phyloP scores from a whole-genome alignment of 2,888 invertebrate species.

The Linnaemya tessellans region DNA sequence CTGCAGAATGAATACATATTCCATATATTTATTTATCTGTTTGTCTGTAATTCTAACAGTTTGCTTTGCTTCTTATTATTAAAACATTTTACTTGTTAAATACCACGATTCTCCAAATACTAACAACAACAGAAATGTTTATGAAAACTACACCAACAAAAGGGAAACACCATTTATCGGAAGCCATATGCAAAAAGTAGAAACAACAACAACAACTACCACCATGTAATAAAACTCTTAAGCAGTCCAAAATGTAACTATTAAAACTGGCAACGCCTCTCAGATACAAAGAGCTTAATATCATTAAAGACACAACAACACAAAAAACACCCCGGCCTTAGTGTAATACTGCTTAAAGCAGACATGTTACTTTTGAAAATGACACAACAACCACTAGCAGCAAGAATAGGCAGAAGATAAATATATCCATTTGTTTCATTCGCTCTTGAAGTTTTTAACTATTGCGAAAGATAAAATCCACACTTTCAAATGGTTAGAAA shows the following conservation, averaged over 20 bases:
- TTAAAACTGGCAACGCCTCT: constrained; percentile 69
- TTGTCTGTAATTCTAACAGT: neutral
- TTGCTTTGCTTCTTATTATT: constrained; percentile 19
- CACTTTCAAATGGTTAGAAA: constrained; percentile 49
- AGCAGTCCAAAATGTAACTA: constrained; percentile 66
- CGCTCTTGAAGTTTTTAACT: neutral
- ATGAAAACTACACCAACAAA: constrained; percentile 20
- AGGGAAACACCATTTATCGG: constrained; percentile 62
- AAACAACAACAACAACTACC: constrained; percentile 47
- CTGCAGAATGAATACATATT: neutral
- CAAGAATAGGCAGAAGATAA: neutral
- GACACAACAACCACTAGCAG: neutral
- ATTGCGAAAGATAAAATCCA: constrained; percentile 58
- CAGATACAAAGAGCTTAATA: constrained; percentile 25
- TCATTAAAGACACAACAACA: constrained; percentile 10
- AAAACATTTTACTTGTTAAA: constrained; percentile 41
- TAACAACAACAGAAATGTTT: neutral
- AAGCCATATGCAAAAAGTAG: constrained; percentile 70
- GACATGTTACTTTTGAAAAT: constrained; percentile 55
- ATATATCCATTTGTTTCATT: neutral
- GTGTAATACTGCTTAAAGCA: constrained; percentile 7
- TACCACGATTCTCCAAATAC: constrained; percentile 25
- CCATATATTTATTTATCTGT: constrained; percentile 23
- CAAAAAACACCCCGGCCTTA: neutral
- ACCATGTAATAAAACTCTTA: constrained; percentile 55